Evolutionary conservation across 2,797 vertebrate species (phyloP).

Genomic region (Malacoraja senta): DNA sequence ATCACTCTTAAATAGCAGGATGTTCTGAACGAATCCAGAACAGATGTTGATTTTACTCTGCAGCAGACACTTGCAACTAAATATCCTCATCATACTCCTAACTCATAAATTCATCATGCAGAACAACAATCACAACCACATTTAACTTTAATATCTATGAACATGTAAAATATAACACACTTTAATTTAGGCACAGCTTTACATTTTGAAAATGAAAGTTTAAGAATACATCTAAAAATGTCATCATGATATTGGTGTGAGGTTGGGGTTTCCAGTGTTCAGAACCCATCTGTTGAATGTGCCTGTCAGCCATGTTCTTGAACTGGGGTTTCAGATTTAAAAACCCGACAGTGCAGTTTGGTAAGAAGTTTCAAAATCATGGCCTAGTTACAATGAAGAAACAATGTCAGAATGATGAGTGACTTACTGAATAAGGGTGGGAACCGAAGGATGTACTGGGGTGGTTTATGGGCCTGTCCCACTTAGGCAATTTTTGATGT

Average conservation of each 20-base stretch:
- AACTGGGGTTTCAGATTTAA: too few species aligned
- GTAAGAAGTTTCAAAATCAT: not conserved
- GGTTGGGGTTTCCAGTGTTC: not conserved
- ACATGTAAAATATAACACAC: not conserved
- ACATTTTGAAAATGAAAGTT: not conserved
- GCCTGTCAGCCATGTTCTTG: not conserved
- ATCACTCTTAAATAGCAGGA: slow-evolving; percentile 27
- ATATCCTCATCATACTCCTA: not conserved
- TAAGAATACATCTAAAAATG: not conserved
- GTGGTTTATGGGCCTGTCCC: too few species aligned
- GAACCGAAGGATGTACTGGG: not conserved
- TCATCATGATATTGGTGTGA: not conserved
- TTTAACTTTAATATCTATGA: not conserved
- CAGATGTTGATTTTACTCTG: not conserved
- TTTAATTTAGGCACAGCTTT: not conserved
- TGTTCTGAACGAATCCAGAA: not conserved
- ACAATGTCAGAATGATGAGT: not conserved
- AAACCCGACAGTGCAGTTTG: not conserved
- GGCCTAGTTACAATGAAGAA: not conserved
- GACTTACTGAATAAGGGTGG: not conserved
- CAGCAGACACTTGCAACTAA: not conserved
- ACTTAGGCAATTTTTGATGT: too few species aligned
- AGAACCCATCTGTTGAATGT: not conserved
- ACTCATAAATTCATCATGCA: not conserved
- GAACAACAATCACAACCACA: not conserved